These are phyloP conservation scores for Megalopta genalis DNA, from an alignment of 1,140 invertebrate genomes.

Conservation along the genomic window DNA sequence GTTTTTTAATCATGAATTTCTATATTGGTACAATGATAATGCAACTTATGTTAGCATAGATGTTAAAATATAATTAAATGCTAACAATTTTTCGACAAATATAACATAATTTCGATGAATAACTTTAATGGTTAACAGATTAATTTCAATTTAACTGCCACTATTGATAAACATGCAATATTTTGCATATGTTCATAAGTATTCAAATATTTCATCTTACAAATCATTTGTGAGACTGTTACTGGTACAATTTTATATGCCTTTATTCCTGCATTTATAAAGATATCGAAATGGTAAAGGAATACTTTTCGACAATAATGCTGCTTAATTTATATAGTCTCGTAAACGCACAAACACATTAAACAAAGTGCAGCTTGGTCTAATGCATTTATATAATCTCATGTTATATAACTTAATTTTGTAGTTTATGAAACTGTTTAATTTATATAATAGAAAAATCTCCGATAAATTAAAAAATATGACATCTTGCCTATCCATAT, in stretches of 20 bases:
- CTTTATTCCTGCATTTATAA: slow-evolving; percentile 8
- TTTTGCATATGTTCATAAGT: neutral
- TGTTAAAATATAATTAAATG: too few relatives aligned
- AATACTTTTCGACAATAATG: slow-evolving; percentile 22
- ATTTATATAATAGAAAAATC: neutral
- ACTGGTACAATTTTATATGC: neutral
- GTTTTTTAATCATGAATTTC: too few relatives aligned
- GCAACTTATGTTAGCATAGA: too few relatives aligned
- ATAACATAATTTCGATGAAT: neutral
- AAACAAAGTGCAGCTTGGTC: neutral
- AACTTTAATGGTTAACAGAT: neutral
- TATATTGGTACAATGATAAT: neutral
- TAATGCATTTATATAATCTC: neutral
- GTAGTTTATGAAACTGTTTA: neutral
- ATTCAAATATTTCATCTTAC: neutral
- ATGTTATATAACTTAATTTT: slow-evolving; percentile 12
- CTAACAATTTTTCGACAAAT: neutral
- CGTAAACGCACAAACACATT: slow-evolving; percentile 25
- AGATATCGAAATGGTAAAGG: slow-evolving; percentile 10
- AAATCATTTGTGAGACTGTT: neutral
- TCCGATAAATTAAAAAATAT: neutral
- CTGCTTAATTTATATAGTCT: slow-evolving; percentile 20
- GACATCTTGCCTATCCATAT: neutral
- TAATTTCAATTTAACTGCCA: neutral
- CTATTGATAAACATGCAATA: neutral